phyloP scores from a whole-genome alignment of 2,888 invertebrate species.

The Polyploca ridens region DNA sequence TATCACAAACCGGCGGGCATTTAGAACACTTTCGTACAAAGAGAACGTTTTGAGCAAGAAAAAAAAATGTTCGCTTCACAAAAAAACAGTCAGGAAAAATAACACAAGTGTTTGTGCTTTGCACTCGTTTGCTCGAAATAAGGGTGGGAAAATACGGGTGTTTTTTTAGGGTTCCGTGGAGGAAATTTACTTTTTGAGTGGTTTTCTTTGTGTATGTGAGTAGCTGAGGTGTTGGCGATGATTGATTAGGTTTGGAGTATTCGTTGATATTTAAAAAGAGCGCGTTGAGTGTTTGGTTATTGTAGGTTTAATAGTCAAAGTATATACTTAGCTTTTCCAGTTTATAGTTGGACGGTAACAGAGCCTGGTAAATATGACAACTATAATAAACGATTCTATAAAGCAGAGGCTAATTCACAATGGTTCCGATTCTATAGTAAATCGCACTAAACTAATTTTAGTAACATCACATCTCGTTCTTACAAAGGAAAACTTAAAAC shows the following conservation, averaged over 20 bases:
- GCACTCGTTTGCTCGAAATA: slow-evolving; percentile 34
- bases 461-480: no score
- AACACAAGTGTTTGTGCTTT: slow-evolving; percentile 30
- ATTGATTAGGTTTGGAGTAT: neutral
- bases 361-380: no score
- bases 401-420: no score
- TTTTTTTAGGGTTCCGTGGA: slow-evolving; percentile 23
- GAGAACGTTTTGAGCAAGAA: slow-evolving; percentile 33
- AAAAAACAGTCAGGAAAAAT: slow-evolving; percentile 31
- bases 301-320: neutral
- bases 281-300: neutral
- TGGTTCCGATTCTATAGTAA: no score
- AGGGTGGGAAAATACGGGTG: slow-evolving; percentile 28
- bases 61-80: slow-evolving; percentile 26
- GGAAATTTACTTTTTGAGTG: neutral
- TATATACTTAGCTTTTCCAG: no score
- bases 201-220: neutral
- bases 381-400: no score
- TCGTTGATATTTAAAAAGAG: neutral
- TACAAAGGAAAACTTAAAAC: no score
- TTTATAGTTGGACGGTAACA: no score
- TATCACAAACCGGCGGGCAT: slow-evolving; percentile 31
- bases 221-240: neutral
- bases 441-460: no score
- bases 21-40: slow-evolving; percentile 32